A percentile compares a stretch with the other conserved stretches of the same genome.
These are phyloP conservation scores for Eueremaeus valkanovi DNA, from an alignment of 2,888 invertebrate genomes.

Conservation along the genomic window DNA sequence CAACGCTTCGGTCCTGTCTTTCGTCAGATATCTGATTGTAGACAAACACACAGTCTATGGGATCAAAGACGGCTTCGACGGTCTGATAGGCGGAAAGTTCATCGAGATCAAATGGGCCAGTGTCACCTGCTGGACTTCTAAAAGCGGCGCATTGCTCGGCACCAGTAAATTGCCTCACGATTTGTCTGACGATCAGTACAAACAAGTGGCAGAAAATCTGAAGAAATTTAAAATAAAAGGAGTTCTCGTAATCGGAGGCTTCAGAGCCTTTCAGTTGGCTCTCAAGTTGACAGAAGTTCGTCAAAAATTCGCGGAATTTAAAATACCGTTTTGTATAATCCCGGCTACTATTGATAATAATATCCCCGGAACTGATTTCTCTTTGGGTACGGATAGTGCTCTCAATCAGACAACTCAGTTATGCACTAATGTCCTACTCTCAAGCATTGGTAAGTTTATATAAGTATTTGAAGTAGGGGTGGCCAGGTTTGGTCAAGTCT, in stretches of 20 bases:
- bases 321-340: slow-evolving; percentile 66
- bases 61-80: slow-evolving; percentile 92
- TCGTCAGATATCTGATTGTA: slow-evolving; percentile 91
- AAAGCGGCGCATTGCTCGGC: slow-evolving; percentile 93
- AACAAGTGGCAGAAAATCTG: slow-evolving; percentile 77
- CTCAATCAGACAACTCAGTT: slow-evolving; percentile 97
- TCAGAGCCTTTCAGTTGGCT: slow-evolving; percentile 86
- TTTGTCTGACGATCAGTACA: slow-evolving; percentile 61
- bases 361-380: slow-evolving; percentile 97
- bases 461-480: no score
- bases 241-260: slow-evolving; percentile 88
- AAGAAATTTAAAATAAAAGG: slow-evolving; percentile 78
- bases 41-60: slow-evolving; percentile 89
- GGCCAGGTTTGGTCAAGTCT: no score
- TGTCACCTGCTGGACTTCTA: slow-evolving; percentile 94
- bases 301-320: slow-evolving; percentile 71
- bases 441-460: slow-evolving; percentile 68
- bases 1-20: slow-evolving; percentile 97
- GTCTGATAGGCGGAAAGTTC: slow-evolving; percentile 73
- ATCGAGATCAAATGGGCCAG: slow-evolving; percentile 70
- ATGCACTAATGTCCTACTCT: slow-evolving; percentile 93
- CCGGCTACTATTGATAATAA: slow-evolving; percentile 99
- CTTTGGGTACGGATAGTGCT: slow-evolving; percentile 93
- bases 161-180: slow-evolving; percentile 57
- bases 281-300: slow-evolving; percentile 70